A percentile compares a stretch with the other conserved stretches of the same genome.
Evolutionary conservation across 1,140 invertebrate genomes (phyloP).

Genomic region (Apis mellifera): DNA sequence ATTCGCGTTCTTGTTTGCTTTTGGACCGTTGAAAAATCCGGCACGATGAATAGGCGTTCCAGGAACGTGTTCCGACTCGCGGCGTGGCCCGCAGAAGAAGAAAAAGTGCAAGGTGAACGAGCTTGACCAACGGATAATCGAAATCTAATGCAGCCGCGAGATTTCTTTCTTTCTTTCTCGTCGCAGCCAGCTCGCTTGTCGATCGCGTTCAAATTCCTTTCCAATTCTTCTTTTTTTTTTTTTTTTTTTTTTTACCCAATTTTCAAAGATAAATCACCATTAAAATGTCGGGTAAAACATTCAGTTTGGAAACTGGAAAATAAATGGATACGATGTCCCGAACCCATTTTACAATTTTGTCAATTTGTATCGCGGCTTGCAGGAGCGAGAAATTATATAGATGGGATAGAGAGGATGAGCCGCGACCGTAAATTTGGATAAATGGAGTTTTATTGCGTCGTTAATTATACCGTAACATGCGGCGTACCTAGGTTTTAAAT

Average conservation of each 20-base stretch:
- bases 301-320: neutral
- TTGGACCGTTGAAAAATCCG: constrained; percentile 62
- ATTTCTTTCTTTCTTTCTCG: constrained; percentile 14
- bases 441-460: constrained; percentile 27
- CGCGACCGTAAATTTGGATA: constrained; percentile 6
- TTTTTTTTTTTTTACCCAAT: too few species aligned
- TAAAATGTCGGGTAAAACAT: neutral
- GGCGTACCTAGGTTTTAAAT: constrained; percentile 25
- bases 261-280: too few species aligned
- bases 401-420: neutral
- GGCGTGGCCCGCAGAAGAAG: constrained; percentile 38
- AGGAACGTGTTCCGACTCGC: constrained; percentile 64
- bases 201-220: neutral
- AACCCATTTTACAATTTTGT: constrained; percentile 3
- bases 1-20: constrained; percentile 68
- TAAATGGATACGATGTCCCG: neutral
- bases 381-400: constrained; percentile 12
- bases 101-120: constrained; percentile 46
- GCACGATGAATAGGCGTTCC: constrained; percentile 73
- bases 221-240: neutral
- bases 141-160: constrained; percentile 47
- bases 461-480: constrained; percentile 14
- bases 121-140: constrained; percentile 55
- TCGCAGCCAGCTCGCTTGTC: neutral
- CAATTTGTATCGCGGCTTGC: neutral